Evolutionary conservation across 2,797 vertebrate species (phyloP), one percentile per base, ranked within the genome.

Genomic region (Lagocephalus sceleratus): DNA sequence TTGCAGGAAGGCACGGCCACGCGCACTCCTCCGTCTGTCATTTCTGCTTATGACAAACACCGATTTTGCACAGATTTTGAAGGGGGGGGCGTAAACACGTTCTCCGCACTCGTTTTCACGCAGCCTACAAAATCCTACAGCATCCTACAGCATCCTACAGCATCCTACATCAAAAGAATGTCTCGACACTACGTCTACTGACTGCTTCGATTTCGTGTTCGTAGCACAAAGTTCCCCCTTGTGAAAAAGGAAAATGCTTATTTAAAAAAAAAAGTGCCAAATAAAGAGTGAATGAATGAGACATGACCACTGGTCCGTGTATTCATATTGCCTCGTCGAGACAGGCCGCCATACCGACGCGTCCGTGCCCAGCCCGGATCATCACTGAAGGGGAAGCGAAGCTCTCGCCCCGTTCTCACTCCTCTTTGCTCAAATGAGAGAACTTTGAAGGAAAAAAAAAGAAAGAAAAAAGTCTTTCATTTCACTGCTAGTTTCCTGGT

Each of bases 291-390:
- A 74, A 65, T 76, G 76, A 82, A 86, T 84, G 76, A 87, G 79
- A 87, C 63, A 77, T 84, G 79, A 86, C 82, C 81, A 79, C 63
- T 66, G 56, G 74, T 85, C 74, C 78, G 54, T 78, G 71, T 87
- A 81, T 81, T 85, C 77, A 78, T 85, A 85, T 87, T 85, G 85
- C 82, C 81, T 64, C 56, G 25, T 52, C 49, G 78, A 83, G 81
- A 67, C 46, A 67, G 62, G 71, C 68, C 73, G 54, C 66, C 66
- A 29, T 51, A 38, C 57, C 57, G 68, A 73, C 50, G 71, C 65
- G 53, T 75, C 57, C 70, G 76, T 68, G 73, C 73, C 22, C 68
- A 79, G 79, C 80, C 60, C 84, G 32, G 67, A 88, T 88, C 87
- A 85, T 88, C 77, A 82, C 85, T 71, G 62, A 80, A 78, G 67